Evolutionary conservation across 1,140 invertebrate genomes (phyloP), one percentile per base, ranked within the genome.

Genomic region (Drosophila lacertosa): DNA sequence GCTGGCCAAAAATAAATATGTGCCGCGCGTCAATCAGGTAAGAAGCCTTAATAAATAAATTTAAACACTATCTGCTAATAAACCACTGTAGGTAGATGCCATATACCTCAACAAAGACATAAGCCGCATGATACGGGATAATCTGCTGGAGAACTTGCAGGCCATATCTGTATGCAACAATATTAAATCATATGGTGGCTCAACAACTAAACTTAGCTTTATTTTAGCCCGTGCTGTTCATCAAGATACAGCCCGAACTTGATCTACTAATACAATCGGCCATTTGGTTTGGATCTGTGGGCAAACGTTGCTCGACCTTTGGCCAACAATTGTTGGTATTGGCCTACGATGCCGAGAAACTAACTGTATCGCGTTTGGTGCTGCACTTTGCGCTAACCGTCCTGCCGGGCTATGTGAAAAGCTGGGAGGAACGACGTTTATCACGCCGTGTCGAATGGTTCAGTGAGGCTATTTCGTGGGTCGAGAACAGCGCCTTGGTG

Each of bases 311-410:
- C 48, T 92, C 91, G 29, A 94, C 93, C 33, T 94, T 94, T 92
- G 94, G 94, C 0, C 94, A 95, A 64, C 92, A 94, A 58, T 91
- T 95, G 73, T 77, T 95, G 11, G 93, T 93, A 5, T 77, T 94
- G 4, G 92, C 93, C 62, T 95, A 94, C 75, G 92, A 93, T 71
- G 79, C 90, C 16, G 91, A 92, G 32, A 92, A 92, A 58, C 84
- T 93, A 33, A 91, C 92, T 1, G 91, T 83, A 33, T 92, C 91
- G 6, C 92, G 93, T 72, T 51, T 94, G n/a, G 92, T 90, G 37
- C 92, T 93, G 89, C 93, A 93, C 55, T 94, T 92, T 89, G 86
- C 91, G 3, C 92, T 93, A 33, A 93, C 92, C 32, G 88, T 93
- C 22, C 81, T 92, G 1, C 88, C 93, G 2, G 92, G 91, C 71